Evolutionary conservation across 1,140 invertebrate species (phyloP).

Genomic region (Wiebesia pumilae): DNA sequence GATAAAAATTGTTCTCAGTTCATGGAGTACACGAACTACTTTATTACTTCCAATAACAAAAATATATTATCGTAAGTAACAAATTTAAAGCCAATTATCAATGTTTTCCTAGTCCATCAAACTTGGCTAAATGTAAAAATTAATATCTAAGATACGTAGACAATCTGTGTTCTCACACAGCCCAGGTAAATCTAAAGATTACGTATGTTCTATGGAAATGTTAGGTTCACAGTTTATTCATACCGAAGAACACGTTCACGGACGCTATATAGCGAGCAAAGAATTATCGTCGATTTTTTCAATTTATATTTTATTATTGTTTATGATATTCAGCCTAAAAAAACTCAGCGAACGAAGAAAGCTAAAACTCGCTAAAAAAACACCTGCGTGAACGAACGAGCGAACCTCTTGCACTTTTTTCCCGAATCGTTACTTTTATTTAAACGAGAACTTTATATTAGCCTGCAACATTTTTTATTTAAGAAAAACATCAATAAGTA

Average conservation of each 20-base stretch:
- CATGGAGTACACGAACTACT: conserved; percentile 54
- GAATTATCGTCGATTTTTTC: conserved; percentile 50
- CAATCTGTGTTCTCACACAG: conserved; percentile 48
- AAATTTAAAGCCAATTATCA: conserved; percentile 59
- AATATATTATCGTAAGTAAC: conserved; percentile 64
- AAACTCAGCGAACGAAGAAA: conserved; percentile 52
- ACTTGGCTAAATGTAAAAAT: conserved; percentile 59
- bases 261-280: conserved; percentile 47
- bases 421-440: conserved; percentile 50
- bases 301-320: conserved; percentile 48
- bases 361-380: conserved; percentile 52
- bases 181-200: conserved; percentile 51
- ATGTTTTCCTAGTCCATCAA: conserved; percentile 52
- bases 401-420: conserved; percentile 52
- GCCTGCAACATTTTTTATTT: conserved; percentile 43
- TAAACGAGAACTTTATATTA: conserved; percentile 41
- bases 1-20: conserved; percentile 50
- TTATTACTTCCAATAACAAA: conserved; percentile 63
- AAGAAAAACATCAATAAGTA: conserved; percentile 50
- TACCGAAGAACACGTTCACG: conserved; percentile 44
- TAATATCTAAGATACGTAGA: conserved; percentile 55
- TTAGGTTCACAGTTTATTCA: conserved; percentile 54
- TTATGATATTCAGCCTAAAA: conserved; percentile 54
- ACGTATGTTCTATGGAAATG: conserved; percentile 52
- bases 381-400: conserved; percentile 47